Evolutionary conservation across 2,113 vertebrate genomes (phyloP), one percentile per base, ranked within the genome.

Genomic region (Synodontis membranacea): DNA sequence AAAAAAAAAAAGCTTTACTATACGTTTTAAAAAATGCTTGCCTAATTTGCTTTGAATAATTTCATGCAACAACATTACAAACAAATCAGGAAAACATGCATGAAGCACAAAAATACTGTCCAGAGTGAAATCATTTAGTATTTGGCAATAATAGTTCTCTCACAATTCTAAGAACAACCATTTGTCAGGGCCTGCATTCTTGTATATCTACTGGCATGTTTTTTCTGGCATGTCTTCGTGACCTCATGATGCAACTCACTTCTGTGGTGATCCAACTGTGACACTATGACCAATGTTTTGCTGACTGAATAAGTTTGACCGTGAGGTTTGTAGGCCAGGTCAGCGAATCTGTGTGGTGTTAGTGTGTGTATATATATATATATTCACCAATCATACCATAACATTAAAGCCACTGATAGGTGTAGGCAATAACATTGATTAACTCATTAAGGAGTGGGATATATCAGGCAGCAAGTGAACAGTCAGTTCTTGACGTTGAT

Each of bases 191-290:
- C 14, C 68, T 58, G 42, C 23, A 46, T 66, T 66, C 19, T 34
- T 79, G 25, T 42, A 44, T 54, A 19, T 81, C 7, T 7, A 81
- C 78, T 86, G 78, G 10, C 48, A 56, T 46, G 62, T 37, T 60
- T n/a, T n/a, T 12, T 0, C 15, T 42, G 39, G n/a, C n/a, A 42
- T 80, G 17, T 70, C 60, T 80, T 34, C 46, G 28, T 81, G 78
- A 81, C 78, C 79, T 48, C 37, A 82, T 82, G 52, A 74, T 62
- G 66, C 44, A 82, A 62, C 37, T 42, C 12, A 72, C 46, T 44
- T 58, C 39, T 50, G 19, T 19, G 42, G 54, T 46, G 28, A 52
- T 68, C 56, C 76, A 86, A 39, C 12, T 74, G 48, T 37, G 83
- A 42, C 2, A 74, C 68, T 34, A 11, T 83, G 82, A 52, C 50